phyloP scores from a whole-genome alignment of 2,888 invertebrate genomes.

The Ariolimax columbianus region DNA sequence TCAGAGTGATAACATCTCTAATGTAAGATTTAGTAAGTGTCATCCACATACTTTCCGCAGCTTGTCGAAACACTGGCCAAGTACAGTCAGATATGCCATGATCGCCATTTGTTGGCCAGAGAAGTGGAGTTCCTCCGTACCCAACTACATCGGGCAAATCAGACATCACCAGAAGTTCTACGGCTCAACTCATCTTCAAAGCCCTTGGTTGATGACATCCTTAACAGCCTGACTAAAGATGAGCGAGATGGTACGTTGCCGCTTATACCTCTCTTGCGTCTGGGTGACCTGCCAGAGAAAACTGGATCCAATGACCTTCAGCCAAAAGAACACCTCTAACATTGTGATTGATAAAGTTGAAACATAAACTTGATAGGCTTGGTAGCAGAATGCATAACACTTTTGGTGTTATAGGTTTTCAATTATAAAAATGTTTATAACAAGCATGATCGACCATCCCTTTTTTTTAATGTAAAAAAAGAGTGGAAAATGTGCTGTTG shows the following conservation, averaged over 20 bases:
- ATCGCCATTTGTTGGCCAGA: conserved; percentile 72
- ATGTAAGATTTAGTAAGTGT: too few relatives aligned
- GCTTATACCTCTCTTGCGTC: conserved; percentile 46
- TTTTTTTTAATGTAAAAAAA: too few relatives aligned
- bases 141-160: conserved; percentile 65
- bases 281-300: conserved; percentile 48
- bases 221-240: conserved; percentile 65
- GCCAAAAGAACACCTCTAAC: neutral
- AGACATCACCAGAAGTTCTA: conserved; percentile 59
- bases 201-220: conserved; percentile 68
- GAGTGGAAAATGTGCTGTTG: too few relatives aligned
- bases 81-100: conserved; percentile 69
- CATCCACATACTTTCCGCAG: conserved; percentile 56
- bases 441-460: too few relatives aligned
- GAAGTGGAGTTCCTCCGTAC: conserved; percentile 76
- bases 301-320: conserved; percentile 27
- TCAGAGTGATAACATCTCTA: too few relatives aligned
- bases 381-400: too few relatives aligned
- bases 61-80: conserved; percentile 72
- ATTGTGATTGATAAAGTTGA: neutral
- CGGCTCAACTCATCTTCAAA: conserved; percentile 68
- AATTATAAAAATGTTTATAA: too few relatives aligned
- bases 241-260: conserved; percentile 56
- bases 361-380: neutral
- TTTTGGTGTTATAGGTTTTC: too few relatives aligned